These are phyloP conservation scores for Drosophila mauritiana DNA, from an alignment of 1,140 invertebrate genomes.

Conservation along the genomic window DNA sequence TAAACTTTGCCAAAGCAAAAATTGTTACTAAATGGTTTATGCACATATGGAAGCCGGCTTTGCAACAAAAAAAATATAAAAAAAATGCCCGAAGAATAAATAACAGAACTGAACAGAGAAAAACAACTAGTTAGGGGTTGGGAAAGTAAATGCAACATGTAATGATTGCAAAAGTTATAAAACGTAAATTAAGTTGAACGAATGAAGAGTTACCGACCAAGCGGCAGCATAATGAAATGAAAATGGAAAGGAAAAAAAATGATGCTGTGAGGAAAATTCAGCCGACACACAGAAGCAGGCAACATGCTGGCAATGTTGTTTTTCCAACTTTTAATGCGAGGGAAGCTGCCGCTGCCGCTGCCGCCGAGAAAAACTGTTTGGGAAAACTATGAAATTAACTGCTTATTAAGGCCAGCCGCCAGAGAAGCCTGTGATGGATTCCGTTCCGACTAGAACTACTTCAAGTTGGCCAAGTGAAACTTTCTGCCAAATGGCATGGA, in stretches of 20 bases:
- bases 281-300: slow-evolving; percentile 20
- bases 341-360: slow-evolving; percentile 1
- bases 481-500: slow-evolving; percentile 80
- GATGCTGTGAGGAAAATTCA: slow-evolving; percentile 17
- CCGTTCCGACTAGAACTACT: slow-evolving; percentile 44
- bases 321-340: slow-evolving; percentile 48
- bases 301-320: slow-evolving; percentile 69
- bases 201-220: slow-evolving; percentile 71
- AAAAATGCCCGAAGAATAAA: slow-evolving; percentile 19
- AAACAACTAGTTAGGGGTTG: slow-evolving; percentile 20
- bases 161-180: slow-evolving; percentile 82
- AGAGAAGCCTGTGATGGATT: slow-evolving; percentile 32
- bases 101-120: slow-evolving; percentile 13
- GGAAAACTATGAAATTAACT: slow-evolving; percentile 78
- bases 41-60: slow-evolving; percentile 63
- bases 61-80: slow-evolving; percentile 2
- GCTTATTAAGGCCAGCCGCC: slow-evolving; percentile 66
- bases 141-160: slow-evolving; percentile 75
- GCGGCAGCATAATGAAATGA: slow-evolving; percentile 63
- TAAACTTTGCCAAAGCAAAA: slow-evolving; percentile 69
- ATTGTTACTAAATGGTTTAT: slow-evolving; percentile 78
- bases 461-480: slow-evolving; percentile 78
- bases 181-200: slow-evolving; percentile 81
- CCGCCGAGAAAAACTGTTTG: slow-evolving; percentile 19
- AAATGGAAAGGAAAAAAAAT: slow-evolving; percentile 38